phyloP scores from a whole-genome alignment of 2,113 vertebrate species.

The Seriola quinqueradiata region DNA sequence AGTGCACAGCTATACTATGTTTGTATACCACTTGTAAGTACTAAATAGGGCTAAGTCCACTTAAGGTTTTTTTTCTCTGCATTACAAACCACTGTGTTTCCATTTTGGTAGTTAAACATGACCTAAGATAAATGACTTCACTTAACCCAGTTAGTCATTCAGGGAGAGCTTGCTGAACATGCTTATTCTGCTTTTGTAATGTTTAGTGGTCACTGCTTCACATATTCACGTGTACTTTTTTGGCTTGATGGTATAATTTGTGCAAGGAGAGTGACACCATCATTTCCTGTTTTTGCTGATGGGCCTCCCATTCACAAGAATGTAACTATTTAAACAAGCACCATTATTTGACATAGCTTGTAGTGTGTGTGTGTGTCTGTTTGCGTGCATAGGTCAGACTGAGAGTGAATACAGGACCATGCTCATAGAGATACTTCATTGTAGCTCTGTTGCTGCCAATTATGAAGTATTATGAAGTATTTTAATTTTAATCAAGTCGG shows the following conservation, averaged over 20 bases:
- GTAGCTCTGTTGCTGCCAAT: background rate
- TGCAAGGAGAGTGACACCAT: background rate
- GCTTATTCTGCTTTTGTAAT: background rate
- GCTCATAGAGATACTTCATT: background rate
- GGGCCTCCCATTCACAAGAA: no score
- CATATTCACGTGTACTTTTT: background rate
- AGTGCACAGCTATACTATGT: no score
- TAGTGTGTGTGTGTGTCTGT: background rate
- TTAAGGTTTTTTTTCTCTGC: background rate
- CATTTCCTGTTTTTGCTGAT: no score
- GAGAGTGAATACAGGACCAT: background rate
- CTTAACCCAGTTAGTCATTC: background rate
- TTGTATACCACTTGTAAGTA: no score
- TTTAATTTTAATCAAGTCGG: background rate
- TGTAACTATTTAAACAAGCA: background rate
- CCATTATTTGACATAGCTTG: background rate
- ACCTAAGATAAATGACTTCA: conserved; percentile 9
- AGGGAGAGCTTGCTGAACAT: background rate
- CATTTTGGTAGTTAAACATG: background rate
- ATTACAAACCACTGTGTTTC: background rate
- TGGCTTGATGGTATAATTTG: background rate
- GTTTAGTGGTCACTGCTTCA: background rate
- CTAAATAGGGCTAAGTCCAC: no score
- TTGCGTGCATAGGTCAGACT: background rate
- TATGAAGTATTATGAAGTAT: background rate